Evolutionary conservation across 2,113 vertebrate genomes (phyloP).

Genomic region (Sialia sialis): DNA sequence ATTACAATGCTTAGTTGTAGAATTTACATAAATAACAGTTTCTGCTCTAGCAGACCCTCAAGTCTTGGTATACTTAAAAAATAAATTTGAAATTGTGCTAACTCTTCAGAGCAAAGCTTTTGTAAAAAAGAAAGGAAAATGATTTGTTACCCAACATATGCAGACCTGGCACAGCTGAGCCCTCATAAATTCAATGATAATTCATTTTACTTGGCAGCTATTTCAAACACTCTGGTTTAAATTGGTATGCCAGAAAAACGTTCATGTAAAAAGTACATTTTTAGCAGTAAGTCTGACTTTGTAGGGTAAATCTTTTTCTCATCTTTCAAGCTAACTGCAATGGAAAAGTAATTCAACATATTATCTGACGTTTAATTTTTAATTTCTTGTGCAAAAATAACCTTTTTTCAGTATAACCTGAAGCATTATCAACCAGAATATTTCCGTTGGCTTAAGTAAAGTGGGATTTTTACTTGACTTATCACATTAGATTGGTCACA

Average conservation of each 20-base stretch:
- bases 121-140: background rate
- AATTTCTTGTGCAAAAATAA: background rate
- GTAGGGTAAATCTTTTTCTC: slow-evolving; percentile 29
- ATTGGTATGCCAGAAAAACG: slow-evolving; percentile 51
- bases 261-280: slow-evolving; percentile 35
- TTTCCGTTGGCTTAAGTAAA: background rate
- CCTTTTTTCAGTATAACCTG: background rate
- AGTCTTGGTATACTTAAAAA: background rate
- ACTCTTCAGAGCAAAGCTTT: background rate
- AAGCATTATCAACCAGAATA: background rate
- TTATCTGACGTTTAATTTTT: background rate
- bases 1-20: background rate
- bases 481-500: background rate
- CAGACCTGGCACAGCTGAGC: slow-evolving; percentile 22
- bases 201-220: slow-evolving; percentile 74
- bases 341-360: slow-evolving; percentile 2
- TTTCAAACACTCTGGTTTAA: slow-evolving; percentile 61
- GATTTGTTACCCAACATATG: background rate
- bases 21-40: background rate
- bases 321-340: background rate
- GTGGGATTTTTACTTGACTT: background rate
- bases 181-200: slow-evolving; percentile 66
- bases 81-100: background rate
- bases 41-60: background rate
- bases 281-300: slow-evolving; percentile 35